Evolutionary conservation across 2,888 invertebrate species (phyloP).

Genomic region (Chloroclysta siterata): DNA sequence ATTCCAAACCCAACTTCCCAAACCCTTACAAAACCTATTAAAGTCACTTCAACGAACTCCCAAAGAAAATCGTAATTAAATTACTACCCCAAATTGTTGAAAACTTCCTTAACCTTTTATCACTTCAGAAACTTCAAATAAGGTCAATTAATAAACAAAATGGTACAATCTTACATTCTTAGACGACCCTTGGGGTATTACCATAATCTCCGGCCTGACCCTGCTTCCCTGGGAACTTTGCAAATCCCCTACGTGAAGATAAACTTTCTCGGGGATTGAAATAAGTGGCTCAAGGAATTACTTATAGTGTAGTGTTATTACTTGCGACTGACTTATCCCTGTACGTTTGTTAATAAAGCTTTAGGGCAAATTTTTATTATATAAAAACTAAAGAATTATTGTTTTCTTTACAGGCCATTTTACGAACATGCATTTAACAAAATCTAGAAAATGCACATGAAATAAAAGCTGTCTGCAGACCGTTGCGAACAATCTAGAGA

Average conservation of each 20-base stretch:
- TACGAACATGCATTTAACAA: too few species aligned
- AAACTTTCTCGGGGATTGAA: conserved; percentile 33
- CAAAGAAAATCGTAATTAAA: conserved; percentile 31
- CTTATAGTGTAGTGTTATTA: conserved; percentile 27
- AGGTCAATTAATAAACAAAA: conserved; percentile 45
- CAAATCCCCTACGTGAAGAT: conserved; percentile 25
- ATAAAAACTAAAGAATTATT: too few species aligned
- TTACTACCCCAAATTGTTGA: conserved; percentile 25
- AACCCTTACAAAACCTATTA: conserved; percentile 17
- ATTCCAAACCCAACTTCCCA: neutral
- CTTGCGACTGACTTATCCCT: conserved; percentile 6
- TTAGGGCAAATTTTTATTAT: too few species aligned
- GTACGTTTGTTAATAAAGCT: neutral
- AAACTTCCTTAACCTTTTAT: conserved; percentile 34
- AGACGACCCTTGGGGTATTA: conserved; percentile 41
- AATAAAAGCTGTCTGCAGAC: too few species aligned
- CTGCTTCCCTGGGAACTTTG: conserved; percentile 17
- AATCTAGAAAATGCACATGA: too few species aligned
- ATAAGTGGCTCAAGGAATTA: conserved; percentile 30
- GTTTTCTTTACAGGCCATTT: too few species aligned
- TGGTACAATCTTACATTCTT: conserved; percentile 41
- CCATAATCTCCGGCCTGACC: conserved; percentile 45
- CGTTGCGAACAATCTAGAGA: too few species aligned
- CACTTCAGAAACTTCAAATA: conserved; percentile 34
- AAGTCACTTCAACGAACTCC: conserved; percentile 20